These are phyloP conservation scores for Helarctos malayanus DNA, from an alignment of 2,797 vertebrate genomes.

Conservation along the genomic window DNA sequence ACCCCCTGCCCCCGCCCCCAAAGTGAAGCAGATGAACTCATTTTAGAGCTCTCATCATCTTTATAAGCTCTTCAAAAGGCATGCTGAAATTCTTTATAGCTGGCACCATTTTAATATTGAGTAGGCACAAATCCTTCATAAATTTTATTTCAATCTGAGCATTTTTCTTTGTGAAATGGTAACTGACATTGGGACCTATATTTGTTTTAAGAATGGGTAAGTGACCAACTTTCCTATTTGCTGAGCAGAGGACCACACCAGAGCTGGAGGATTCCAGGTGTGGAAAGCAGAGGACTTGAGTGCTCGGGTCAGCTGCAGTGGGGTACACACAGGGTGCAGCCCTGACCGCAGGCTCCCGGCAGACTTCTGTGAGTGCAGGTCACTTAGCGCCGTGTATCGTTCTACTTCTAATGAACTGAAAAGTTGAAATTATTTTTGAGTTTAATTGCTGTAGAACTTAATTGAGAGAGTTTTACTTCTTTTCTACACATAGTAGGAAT, in stretches of 20 bases:
- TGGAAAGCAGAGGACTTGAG: not conserved
- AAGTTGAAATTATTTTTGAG: not conserved
- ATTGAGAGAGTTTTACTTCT: not conserved
- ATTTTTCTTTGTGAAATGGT: not conserved
- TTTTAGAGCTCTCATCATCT: not conserved
- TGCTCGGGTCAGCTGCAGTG: not conserved
- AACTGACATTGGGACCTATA: not conserved
- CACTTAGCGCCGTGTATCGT: not conserved
- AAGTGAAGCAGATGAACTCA: not conserved
- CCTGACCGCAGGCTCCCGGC: too few relatives aligned
- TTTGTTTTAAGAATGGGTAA: not conserved
- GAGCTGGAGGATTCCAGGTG: not conserved
- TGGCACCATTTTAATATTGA: not conserved
- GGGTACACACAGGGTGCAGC: rapidly evolving
- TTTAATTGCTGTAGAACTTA: not conserved
- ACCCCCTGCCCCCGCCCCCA: not conserved
- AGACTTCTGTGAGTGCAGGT: not conserved
- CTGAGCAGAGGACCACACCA: not conserved
- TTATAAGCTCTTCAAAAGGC: not conserved
- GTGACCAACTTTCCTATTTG: not conserved
- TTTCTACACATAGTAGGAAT: not conserved
- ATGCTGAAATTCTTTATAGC: not conserved
- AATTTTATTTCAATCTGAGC: not conserved
- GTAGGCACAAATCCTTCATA: not conserved
- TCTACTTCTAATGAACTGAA: not conserved